Evolutionary conservation across 2,113 vertebrate species (phyloP), one percentile per base, ranked within the genome.

Genomic region (Osmerus mordax): DNA sequence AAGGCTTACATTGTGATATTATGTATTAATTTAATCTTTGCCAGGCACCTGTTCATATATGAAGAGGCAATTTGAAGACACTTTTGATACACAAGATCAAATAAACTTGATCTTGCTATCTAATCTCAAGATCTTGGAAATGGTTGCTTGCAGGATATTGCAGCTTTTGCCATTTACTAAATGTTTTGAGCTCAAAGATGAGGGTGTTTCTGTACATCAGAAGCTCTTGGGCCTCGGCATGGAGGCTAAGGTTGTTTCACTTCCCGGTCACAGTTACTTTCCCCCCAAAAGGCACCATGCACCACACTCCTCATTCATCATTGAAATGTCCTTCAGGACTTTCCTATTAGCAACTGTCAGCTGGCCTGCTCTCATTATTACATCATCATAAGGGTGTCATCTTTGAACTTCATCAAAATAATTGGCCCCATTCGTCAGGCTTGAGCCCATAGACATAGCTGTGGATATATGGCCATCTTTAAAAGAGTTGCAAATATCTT

Each of bases 331-430:
- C 83, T 88, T 85, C 75, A 86, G 83, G 77, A 80, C 65, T 72
- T 84, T 85, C 76, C 85, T 84, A 90, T 91, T 86, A 89, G 79
- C 76, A 79, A n/a, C 81, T 83, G 80, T 87, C 86, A 88, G 73
- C 74, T 82, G 85, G 84, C 83, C 71, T 25, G 78, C 75, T 69
- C 82, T 84, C 83, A 84, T 90, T 89, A 87, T 87, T 87, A 80
- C 83, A 87, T 87, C 83, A 88, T 87, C 83, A 85, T 87, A 84
- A 88, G 84, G 83, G 84, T 88, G 87, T 89, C 87, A 91, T 89
- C 89, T 83, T 87, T 91, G 86, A 89, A 89, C 88, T 90, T 89
- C 83, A 91, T 91, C 88, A 89, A 80, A 76, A 81, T 90, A 91
- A 92, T 91, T 91, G 85, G 76, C 15, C 69, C 69, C 80, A 89